Percentiles rank a stretch among this genome's conserved stretches.
Evolutionary conservation across 2,113 vertebrate genomes (phyloP).

Genomic region (Takifugu bimaculatus): DNA sequence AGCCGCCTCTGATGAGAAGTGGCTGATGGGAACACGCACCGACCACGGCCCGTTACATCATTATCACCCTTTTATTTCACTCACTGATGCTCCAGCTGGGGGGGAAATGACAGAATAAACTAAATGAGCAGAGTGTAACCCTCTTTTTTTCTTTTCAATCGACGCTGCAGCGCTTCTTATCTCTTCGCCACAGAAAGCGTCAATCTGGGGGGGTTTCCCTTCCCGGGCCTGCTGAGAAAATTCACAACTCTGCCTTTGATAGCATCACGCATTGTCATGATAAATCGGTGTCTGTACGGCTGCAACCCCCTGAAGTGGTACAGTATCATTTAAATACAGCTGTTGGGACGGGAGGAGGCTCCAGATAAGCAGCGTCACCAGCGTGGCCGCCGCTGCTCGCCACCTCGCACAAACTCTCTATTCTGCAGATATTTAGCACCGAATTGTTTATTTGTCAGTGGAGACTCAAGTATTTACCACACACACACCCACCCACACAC

Average conservation of each 20-base stretch:
- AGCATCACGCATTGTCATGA: constrained; percentile 41
- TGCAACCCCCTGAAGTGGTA: constrained; percentile 11
- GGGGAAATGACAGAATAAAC: constrained; percentile 19
- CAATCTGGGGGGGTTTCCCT: constrained; percentile 38
- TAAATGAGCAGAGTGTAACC: constrained; percentile 32
- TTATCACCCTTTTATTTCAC: constrained; percentile 11
- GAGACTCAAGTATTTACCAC: constrained; percentile 34
- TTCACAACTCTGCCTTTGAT: constrained; percentile 43
- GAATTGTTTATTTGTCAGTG: constrained; percentile 47
- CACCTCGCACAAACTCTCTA: constrained; percentile 3
- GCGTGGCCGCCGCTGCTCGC: constrained; percentile 4
- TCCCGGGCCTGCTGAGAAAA: constrained; percentile 32
- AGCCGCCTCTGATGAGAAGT: constrained; percentile 31
- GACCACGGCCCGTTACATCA: constrained; percentile 35
- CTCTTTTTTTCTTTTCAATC: constrained; percentile 31
- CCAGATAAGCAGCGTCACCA: neutral
- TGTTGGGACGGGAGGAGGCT: neutral
- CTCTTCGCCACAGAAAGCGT: constrained; percentile 37
- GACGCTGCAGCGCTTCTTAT: constrained; percentile 43
- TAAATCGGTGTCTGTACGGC: constrained; percentile 34
- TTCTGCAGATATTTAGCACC: constrained; percentile 34
- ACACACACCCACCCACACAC: neutral
- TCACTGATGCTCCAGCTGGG: constrained; percentile 19
- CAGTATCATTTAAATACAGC: constrained; percentile 17
- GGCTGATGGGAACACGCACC: constrained; percentile 37